phyloP scores from a whole-genome alignment of 2,888 invertebrate species.

The Bibio marci region DNA sequence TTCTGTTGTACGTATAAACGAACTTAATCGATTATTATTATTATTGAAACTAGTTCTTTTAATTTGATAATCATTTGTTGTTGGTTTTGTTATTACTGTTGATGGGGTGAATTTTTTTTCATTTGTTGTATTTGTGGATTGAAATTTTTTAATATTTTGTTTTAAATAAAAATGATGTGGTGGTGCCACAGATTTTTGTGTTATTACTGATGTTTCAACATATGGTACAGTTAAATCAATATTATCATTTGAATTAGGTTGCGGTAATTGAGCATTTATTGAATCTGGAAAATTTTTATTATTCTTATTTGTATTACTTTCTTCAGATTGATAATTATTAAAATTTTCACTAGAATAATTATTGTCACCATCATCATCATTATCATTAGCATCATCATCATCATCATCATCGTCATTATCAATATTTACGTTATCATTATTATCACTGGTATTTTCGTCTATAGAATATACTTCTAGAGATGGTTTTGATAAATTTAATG shows the following conservation, averaged over 20 bases:
- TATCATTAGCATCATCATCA: neutral
- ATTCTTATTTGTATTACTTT: neutral
- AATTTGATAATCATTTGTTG: constrained; percentile 3
- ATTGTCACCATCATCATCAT: too few species aligned
- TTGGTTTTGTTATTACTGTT: constrained; percentile 1
- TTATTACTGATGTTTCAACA: constrained; percentile 13
- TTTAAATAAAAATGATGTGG: neutral
- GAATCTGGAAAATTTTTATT: constrained; percentile 15
- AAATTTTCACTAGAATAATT: too few species aligned
- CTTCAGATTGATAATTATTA: too few species aligned
- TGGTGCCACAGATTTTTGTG: constrained; percentile 4
- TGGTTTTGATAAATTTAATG: too few species aligned
- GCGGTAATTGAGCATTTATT: constrained; percentile 24
- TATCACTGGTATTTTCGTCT: too few species aligned
- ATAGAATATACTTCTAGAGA: too few species aligned
- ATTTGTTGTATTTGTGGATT: constrained; percentile 6
- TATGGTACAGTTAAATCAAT: constrained; percentile 16
- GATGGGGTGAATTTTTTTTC: constrained; percentile 19
- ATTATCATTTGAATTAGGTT: constrained; percentile 16
- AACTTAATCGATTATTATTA: neutral
- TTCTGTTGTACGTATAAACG: constrained; percentile 14
- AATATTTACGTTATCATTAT: too few species aligned
- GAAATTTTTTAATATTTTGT: neutral
- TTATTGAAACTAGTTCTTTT: neutral
- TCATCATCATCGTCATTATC: neutral